Evolutionary conservation across 2,888 invertebrate species (phyloP).

Genomic region (Anorthoa munda): DNA sequence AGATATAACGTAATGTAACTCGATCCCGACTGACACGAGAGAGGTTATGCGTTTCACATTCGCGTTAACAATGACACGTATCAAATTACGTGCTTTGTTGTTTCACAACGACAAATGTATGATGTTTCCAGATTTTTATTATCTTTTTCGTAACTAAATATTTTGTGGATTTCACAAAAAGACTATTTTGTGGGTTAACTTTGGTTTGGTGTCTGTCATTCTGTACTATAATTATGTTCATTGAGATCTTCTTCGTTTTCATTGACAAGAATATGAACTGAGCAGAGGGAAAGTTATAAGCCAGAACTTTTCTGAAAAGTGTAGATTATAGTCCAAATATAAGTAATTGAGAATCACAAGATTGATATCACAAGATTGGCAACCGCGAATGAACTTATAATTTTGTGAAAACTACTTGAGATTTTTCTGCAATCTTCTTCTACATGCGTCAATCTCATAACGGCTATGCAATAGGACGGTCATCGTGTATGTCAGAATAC

Average conservation of each 20-base stretch:
- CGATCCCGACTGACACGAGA: conserved; percentile 37
- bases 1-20: conserved; percentile 49
- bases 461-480: too few species aligned
- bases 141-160: conserved; percentile 37
- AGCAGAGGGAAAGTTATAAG: not conserved
- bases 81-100: conserved; percentile 49
- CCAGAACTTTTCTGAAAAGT: not conserved
- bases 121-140: conserved; percentile 42
- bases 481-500: too few species aligned
- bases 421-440: too few species aligned
- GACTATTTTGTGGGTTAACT: conserved; percentile 4
- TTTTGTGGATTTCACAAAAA: conserved; percentile 24
- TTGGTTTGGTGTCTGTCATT: not conserved
- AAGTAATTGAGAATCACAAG: too few species aligned
- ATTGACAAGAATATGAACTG: not conserved
- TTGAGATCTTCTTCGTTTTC: not conserved
- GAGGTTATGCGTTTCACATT: conserved; percentile 58
- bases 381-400: too few species aligned
- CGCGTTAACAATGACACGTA: conserved; percentile 59
- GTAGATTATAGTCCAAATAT: too few species aligned
- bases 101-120: conserved; percentile 26
- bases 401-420: too few species aligned
- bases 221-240: not conserved
- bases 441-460: too few species aligned
- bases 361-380: too few species aligned